These are phyloP conservation scores for Gordius sp. DNA, from an alignment of 2,888 invertebrate genomes.

Conservation along the genomic window DNA sequence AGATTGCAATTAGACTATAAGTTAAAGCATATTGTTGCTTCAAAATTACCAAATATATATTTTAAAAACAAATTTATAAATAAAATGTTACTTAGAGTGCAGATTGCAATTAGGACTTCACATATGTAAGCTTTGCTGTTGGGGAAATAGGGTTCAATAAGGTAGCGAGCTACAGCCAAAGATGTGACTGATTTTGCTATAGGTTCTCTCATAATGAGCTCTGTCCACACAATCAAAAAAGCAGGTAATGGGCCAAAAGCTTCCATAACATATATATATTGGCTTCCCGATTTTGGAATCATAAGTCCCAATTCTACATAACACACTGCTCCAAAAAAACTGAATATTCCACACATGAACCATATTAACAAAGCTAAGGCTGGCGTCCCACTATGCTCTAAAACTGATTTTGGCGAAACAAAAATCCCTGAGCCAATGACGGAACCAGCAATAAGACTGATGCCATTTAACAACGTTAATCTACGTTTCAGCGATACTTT, in stretches of 20 bases:
- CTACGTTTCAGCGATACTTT: constrained; percentile 12
- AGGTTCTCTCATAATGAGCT: constrained; percentile 3
- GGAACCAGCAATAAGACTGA: constrained; percentile 14
- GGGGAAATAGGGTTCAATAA: constrained; percentile 6
- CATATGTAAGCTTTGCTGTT: constrained; percentile 1
- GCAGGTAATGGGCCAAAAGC: constrained; percentile 3
- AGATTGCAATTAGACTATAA: too few relatives aligned
- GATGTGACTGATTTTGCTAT: constrained; percentile 9
- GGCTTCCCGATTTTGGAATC: constrained; percentile 11
- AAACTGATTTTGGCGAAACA: constrained; percentile 11
- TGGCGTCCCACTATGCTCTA: constrained; percentile 10
- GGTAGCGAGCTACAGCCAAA: neutral
- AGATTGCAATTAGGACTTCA: constrained; percentile 5
- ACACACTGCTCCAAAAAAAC: constrained; percentile 13
- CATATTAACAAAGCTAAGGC: constrained; percentile 7
- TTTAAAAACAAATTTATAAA: neutral
- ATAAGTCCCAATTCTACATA: constrained; percentile 10
- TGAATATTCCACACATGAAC: constrained; percentile 14
- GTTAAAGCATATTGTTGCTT: too few relatives aligned
- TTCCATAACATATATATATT: constrained; percentile 10
- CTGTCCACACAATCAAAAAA: constrained; percentile 1
- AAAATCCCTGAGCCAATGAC: constrained; percentile 16
- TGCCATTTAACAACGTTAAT: neutral
- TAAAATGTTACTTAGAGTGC: neutral
- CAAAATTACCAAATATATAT: too few relatives aligned